Conservation (phyloP, 2,888 invertebrate species). For the Psylliodes chrysocephalus region DNA sequence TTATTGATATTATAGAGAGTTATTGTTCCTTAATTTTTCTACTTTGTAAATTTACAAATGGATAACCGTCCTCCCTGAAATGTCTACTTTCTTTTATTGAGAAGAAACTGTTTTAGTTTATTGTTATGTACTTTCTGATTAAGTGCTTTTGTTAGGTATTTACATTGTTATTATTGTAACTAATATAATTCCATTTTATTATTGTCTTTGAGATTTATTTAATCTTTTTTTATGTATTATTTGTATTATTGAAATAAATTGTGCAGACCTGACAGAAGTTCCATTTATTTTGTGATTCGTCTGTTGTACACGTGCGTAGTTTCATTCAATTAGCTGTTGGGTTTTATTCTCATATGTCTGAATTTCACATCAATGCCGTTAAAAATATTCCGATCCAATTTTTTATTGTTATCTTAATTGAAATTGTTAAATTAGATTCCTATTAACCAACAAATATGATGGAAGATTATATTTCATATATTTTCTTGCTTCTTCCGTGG, state of each 20-base stretch:
- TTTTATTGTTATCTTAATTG: no score
- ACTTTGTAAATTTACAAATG: no score
- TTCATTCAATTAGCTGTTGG: not conserved
- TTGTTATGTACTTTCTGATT: constrained; percentile 16
- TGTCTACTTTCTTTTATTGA: not conserved
- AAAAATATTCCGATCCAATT: no score
- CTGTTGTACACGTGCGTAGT: not conserved
- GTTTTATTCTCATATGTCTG: not conserved
- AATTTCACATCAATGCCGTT: no score
- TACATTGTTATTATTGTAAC: constrained; percentile 29
- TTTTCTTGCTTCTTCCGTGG: no score
- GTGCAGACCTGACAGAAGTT: constrained; percentile 22
- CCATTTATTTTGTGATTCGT: constrained; percentile 15
- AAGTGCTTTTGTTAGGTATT: constrained; percentile 23
- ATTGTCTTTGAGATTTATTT: constrained; percentile 18
- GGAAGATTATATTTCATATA: no score
- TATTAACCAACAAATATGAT: no score
- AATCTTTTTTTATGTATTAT: constrained; percentile 23
- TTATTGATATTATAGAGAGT: no score
- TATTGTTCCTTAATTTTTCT: no score
- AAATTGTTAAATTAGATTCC: no score
- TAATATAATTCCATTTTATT: constrained; percentile 19
- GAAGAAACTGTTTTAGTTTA: not conserved
- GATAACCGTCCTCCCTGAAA: not conserved
- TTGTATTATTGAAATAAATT: constrained; percentile 35